Conservation (phyloP, 2,888 invertebrate genomes). For the Himalopsyche tibetana region DNA sequence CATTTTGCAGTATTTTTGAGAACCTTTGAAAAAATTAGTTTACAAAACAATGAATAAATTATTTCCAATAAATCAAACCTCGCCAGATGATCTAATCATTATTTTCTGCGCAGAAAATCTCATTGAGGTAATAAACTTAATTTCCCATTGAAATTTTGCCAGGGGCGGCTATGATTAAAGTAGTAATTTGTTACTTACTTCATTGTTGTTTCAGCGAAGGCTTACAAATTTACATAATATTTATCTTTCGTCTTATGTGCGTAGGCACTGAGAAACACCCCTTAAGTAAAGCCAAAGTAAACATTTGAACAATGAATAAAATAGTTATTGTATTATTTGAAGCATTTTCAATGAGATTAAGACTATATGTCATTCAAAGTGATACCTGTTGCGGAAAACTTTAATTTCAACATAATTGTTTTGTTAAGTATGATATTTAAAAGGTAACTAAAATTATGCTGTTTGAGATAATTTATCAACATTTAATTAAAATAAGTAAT, state of each 20-base stretch:
- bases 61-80: slow-evolving; percentile 7
- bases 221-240: slow-evolving; percentile 63
- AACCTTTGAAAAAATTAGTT: slow-evolving; percentile 1
- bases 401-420: neutral
- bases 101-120: slow-evolving; percentile 13
- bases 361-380: neutral
- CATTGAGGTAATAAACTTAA: slow-evolving; percentile 33
- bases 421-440: too few species aligned
- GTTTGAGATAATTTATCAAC: too few species aligned
- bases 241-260: slow-evolving; percentile 57
- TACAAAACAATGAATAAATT: slow-evolving; percentile 23
- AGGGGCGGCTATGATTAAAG: slow-evolving; percentile 53
- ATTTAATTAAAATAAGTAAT: too few species aligned
- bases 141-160: slow-evolving; percentile 47
- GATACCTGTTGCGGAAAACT: neutral
- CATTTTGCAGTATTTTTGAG: too few species aligned
- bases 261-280: slow-evolving; percentile 48
- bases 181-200: slow-evolving; percentile 59
- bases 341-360: neutral
- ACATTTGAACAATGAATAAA: slow-evolving; percentile 34
- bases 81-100: slow-evolving; percentile 26
- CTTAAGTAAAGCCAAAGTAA: slow-evolving; percentile 32
- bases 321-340: slow-evolving; percentile 3
- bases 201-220: slow-evolving; percentile 55
- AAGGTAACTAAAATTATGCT: too few species aligned